Base-by-base conservation (phyloP, 2,113 vertebrate species). In the Ceyx melanurus region DNA sequence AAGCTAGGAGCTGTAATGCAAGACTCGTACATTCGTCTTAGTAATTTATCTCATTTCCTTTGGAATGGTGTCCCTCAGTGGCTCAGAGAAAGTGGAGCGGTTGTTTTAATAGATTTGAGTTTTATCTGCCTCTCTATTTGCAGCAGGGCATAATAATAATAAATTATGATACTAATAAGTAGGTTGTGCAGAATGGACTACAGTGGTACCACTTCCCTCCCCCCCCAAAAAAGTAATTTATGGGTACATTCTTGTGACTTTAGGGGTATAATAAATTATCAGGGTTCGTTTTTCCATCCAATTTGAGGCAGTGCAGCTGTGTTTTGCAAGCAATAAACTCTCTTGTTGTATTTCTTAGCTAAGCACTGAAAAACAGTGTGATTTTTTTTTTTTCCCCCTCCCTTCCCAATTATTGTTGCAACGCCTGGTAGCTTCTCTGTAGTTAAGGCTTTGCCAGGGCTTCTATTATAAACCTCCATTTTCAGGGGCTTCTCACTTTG, bases 81-180 rank as follows among this genome's bases (percentile, higher is more conserved):
- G 92, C 90, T 96, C 85, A 82, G 95, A 96, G 96, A 94, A 96
- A 96, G 95, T 96, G 90, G 91, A 97, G 91, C 81, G 23, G 96
- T 97, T 92, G 96, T 96, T 97, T 96, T 97, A 97, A 97, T 96
- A 97, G 97, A 97, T 97, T 97, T 96, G 97, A 96, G 94, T 98
- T 97, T 97, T 97, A 97, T 97, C 97, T 97, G 97, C 96, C 89
- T 94, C 93, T 58, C 51, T 92, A 96, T 97, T 97, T 95, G 96
- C 96, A 95, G 96, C 95, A 84, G 94, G 86, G 93, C 94, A 88
- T 96, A 95, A 97, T 97, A 97, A 98, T 97, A 96, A 97, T 98
- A 98, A 98, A 98, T 98, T 98, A 97, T 81, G 71, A 88, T 90
- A 95, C 97, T 98, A 98, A 98, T 98, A 97, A 98, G 98, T 96